Base-by-base conservation (phyloP, 92 coral and sea anemone genomes). In the Zoanthus solanderi region DNA sequence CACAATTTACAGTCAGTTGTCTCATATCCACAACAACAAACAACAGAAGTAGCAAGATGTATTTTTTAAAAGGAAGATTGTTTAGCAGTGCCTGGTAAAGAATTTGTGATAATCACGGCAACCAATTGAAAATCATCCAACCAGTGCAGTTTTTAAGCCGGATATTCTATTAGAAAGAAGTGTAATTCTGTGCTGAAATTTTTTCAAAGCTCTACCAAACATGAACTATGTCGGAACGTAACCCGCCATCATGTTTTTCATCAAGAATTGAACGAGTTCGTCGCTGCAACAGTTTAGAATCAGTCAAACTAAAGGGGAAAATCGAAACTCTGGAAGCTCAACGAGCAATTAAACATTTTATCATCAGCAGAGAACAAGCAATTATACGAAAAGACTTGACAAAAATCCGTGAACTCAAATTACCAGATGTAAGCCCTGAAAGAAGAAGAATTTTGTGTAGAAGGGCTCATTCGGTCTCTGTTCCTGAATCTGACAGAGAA, bases 231-330 rank as follows among this genome's bases (percentile, higher is more conserved):
- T 32, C 7, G 84, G 84, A 60, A 16, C 84, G 84, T 79, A 95
- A 94, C 14, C 80, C 84, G 6, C 95, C 97, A 17, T 94, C 97
- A 4, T 94, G 95, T 65, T 94, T 94, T 66, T 94, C 97, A 42
- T 85, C 84, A 12, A 84, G 95, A 30, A 91, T 94, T 37, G 94
- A 94, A 6, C 91, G 93, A 50, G 97, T 94, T 13, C 90, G 95
- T 11, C 97, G 97, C 0, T 83, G 74, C 10, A 94, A 94, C 71
- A 80, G 84, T 45, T 87, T 85, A 16, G 97, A 94, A 86, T 89
- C 91, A n/a, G 86, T 91, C 71, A 85, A 88, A 73, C 89, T 94
- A 6, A 89, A 90, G 80, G 89, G 91, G 53, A 84, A 88, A 71
- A 60, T 94, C 12, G 78, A 76, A 46, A 17, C 84, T 16, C 72